Conservation (phyloP, 1,140 invertebrate genomes). For the Bombus huntii region DNA sequence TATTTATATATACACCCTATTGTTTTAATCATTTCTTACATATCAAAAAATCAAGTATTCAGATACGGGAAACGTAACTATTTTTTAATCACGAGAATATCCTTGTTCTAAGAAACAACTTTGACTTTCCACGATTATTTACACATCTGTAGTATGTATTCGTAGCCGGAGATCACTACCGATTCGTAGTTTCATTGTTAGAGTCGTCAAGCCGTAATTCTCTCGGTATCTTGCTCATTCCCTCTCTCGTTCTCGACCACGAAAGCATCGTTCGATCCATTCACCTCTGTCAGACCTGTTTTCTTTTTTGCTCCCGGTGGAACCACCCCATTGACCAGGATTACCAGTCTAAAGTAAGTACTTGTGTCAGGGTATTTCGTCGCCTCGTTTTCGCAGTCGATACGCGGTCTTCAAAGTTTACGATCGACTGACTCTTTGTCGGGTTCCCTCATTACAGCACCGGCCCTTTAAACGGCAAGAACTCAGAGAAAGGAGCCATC, state of each 20-base stretch:
- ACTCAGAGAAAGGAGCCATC: conserved; percentile 31
- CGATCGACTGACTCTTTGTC: conserved; percentile 58
- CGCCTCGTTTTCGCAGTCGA: conserved; percentile 34
- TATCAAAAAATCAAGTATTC: neutral
- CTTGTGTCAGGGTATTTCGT: conserved; percentile 47
- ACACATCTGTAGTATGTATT: neutral
- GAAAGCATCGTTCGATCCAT: conserved; percentile 11
- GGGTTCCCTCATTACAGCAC: conserved; percentile 35
- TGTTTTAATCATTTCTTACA: too few species aligned
- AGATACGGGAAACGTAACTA: neutral
- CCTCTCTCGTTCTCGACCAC: too few species aligned
- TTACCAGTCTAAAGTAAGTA: conserved; percentile 61
- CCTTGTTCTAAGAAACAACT: neutral
- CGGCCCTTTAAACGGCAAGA: conserved; percentile 37
- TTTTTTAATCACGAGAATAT: too few species aligned
- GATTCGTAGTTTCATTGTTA: neutral
- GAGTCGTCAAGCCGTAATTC: neutral
- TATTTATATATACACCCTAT: too few species aligned
- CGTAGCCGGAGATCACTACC: neutral
- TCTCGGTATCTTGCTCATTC: neutral
- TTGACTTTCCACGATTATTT: neutral
- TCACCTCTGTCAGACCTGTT: conserved; percentile 7
- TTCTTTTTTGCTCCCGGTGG: conserved; percentile 40
- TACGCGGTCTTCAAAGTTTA: conserved; percentile 53
- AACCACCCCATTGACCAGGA: conserved; percentile 58